A percentile compares a stretch with the other conserved stretches of the same genome.
phyloP scores from a whole-genome alignment of 2,888 invertebrate genomes.

The Sinotaia quadrata region DNA sequence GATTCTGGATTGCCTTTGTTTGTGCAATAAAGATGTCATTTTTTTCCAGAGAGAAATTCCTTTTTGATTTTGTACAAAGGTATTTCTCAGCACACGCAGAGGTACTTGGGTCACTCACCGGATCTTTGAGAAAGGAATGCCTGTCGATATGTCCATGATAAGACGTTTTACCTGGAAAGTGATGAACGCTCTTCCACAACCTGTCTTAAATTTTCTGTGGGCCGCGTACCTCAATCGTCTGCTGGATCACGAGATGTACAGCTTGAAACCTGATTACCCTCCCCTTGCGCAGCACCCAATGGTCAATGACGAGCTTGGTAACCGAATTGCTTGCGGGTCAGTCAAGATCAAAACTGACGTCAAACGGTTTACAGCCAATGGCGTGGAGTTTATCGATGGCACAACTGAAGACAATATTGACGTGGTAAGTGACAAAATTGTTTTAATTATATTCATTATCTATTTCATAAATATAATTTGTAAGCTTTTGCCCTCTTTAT shows the following conservation, averaged over 20 bases:
- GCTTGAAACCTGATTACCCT: conserved; percentile 69
- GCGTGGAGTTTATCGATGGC: conserved; percentile 65
- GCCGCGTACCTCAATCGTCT: conserved; percentile 55
- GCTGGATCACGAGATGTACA: conserved; percentile 71
- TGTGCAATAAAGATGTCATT: no score
- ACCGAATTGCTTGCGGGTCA: conserved; percentile 68
- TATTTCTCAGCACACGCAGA: conserved; percentile 72
- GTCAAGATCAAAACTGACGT: conserved; percentile 67
- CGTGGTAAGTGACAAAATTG: conserved; percentile 44
- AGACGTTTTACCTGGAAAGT: conserved; percentile 33
- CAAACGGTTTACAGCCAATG: conserved; percentile 55
- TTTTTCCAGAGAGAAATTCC: no score
- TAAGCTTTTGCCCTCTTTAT: no score
- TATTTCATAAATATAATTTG: no score
- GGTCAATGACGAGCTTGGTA: conserved; percentile 72
- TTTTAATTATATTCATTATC: not conserved
- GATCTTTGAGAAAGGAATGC: conserved; percentile 57
- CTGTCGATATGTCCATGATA: conserved; percentile 54
- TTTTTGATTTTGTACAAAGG: no score
- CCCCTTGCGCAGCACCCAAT: conserved; percentile 64
- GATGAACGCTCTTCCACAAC: conserved; percentile 28
- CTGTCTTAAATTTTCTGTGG: conserved; percentile 5
- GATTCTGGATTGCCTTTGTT: no score
- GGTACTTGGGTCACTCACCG: conserved; percentile 73
- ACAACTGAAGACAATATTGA: conserved; percentile 66